Percentiles rank a stretch among this genome's conserved stretches.
These are phyloP conservation scores for Piprites chloris DNA, from an alignment of 2,113 vertebrate genomes.

Conservation along the genomic window DNA sequence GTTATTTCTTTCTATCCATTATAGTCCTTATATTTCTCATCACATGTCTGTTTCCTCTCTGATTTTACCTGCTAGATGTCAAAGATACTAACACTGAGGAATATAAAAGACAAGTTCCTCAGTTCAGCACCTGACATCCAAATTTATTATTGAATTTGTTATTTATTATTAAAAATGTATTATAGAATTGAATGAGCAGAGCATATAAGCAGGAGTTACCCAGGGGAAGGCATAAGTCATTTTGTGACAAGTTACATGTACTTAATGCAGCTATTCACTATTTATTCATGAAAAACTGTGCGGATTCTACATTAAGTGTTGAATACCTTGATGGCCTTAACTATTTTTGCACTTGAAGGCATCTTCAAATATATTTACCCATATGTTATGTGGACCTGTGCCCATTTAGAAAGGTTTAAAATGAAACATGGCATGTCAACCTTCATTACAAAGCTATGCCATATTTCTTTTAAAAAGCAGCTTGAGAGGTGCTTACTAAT, in stretches of 20 bases:
- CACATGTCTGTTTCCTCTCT: background rate
- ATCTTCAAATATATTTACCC: slow-evolving; percentile 53
- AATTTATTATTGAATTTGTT: slow-evolving; percentile 56
- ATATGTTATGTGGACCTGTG: background rate
- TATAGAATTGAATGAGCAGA: slow-evolving; percentile 54
- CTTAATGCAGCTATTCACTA: slow-evolving; percentile 61
- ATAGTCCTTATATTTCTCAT: background rate
- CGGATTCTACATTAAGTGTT: slow-evolving; percentile 58
- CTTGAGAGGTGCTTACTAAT: background rate
- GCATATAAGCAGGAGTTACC: slow-evolving; percentile 25
- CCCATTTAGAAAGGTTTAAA: slow-evolving; percentile 31
- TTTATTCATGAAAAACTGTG: slow-evolving; percentile 58
- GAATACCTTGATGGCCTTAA: background rate
- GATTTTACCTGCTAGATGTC: background rate
- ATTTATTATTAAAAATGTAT: slow-evolving; percentile 71
- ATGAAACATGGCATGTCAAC: background rate
- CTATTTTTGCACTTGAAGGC: slow-evolving; percentile 20
- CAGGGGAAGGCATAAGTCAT: slow-evolving; percentile 38
- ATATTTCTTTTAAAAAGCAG: background rate
- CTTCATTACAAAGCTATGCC: background rate
- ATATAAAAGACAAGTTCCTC: background rate
- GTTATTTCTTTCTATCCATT: background rate
- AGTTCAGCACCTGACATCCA: background rate
- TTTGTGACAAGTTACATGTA: slow-evolving; percentile 58
- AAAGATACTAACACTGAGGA: background rate